A percentile compares a stretch with the other conserved stretches of the same genome.
Evolutionary conservation across 2,888 invertebrate species (phyloP).

Genomic region (Ganaspis brasiliensis): DNA sequence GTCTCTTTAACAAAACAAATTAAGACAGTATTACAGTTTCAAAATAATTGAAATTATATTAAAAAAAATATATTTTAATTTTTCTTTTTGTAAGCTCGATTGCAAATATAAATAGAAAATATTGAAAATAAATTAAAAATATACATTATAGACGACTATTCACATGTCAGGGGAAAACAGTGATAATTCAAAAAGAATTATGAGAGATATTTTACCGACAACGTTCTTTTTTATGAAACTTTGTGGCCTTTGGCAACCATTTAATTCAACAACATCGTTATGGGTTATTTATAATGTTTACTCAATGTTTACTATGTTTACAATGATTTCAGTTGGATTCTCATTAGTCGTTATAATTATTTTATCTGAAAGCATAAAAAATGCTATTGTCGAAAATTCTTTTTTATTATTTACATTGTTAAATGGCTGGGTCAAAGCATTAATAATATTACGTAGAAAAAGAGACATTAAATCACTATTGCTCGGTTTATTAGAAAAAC

Average conservation of each 20-base stretch:
- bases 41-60: too few relatives aligned
- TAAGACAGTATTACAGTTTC: background rate
- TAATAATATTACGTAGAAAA: background rate
- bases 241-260: constrained; percentile 19
- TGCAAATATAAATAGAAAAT: too few relatives aligned
- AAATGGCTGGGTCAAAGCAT: background rate
- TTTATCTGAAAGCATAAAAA: background rate
- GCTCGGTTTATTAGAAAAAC: background rate
- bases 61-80: too few relatives aligned
- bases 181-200: background rate
- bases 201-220: constrained; percentile 2
- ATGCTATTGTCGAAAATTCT: background rate
- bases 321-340: background rate
- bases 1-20: background rate
- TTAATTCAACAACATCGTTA: background rate
- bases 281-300: background rate
- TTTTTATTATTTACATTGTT: background rate
- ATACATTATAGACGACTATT: too few relatives aligned
- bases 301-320: background rate
- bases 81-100: too few relatives aligned
- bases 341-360: background rate
- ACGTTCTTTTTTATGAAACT: constrained; percentile 18
- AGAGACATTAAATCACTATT: background rate
- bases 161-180: background rate
- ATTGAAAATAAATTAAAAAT: too few relatives aligned